phyloP scores from a whole-genome alignment of 2,113 vertebrate species.

The Tauraco erythrolophus region DNA sequence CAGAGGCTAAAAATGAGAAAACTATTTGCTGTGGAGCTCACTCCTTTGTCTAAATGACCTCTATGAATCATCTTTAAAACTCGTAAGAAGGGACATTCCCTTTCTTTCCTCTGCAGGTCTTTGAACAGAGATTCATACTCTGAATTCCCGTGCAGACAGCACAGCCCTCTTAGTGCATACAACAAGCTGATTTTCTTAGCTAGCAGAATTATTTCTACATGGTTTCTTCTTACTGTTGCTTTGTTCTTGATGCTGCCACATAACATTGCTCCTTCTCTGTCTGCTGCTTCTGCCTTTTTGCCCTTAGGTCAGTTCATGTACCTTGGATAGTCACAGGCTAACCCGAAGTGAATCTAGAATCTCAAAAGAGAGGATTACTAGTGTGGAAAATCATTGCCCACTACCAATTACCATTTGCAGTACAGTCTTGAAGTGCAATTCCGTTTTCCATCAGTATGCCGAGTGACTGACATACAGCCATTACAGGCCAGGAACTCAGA shows the following conservation, averaged over 20 bases:
- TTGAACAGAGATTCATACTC: background rate
- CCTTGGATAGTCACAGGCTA: background rate
- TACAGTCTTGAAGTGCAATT: background rate
- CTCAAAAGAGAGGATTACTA: background rate
- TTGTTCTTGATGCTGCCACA: background rate
- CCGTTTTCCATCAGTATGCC: background rate
- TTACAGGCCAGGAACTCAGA: background rate
- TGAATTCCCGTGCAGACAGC: background rate
- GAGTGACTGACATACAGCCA: background rate
- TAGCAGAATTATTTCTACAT: background rate
- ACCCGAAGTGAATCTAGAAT: background rate
- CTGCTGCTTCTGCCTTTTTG: background rate
- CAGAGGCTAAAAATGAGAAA: background rate
- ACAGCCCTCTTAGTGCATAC: background rate
- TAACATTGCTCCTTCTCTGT: background rate
- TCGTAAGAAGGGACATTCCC: background rate
- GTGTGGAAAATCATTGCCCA: background rate
- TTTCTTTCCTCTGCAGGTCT: background rate
- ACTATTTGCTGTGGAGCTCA: background rate
- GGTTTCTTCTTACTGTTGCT: background rate
- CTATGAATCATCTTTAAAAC: background rate
- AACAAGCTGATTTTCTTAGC: background rate
- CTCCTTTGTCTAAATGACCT: background rate
- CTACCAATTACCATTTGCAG: background rate
- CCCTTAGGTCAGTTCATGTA: background rate